Conservation (phyloP, 2,888 invertebrate species). For the Ramazzottius varieornatus region DNA sequence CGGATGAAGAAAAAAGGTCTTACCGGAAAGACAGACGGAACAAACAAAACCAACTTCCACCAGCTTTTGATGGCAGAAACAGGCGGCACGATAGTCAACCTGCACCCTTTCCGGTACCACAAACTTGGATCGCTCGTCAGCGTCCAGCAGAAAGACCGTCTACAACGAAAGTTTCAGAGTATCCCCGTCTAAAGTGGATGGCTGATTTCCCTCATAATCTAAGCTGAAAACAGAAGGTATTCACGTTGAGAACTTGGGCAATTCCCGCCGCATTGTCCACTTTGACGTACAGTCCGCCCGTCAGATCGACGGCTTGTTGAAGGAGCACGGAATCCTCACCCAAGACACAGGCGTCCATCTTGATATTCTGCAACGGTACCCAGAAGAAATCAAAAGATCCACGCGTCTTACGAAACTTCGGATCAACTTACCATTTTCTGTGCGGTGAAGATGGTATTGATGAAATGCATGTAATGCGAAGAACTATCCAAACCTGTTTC, state of each 20-base stretch:
- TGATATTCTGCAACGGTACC: neutral
- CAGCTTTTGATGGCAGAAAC: constrained; percentile 82
- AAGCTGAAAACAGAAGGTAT: neutral
- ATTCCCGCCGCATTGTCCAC: neutral
- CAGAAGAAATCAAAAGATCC: neutral
- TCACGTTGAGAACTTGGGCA: neutral
- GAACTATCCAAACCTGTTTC: neutral
- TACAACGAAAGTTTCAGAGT: constrained; percentile 12
- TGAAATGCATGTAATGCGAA: neutral
- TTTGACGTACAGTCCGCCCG: neutral
- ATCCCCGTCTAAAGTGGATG: neutral
- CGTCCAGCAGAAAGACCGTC: constrained; percentile 75
- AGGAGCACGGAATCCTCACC: neutral
- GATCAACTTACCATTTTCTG: neutral
- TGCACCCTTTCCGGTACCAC: constrained; percentile 63
- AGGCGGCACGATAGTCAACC: constrained; percentile 85
- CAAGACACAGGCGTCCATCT: neutral
- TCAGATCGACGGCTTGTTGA: constrained; percentile 1
- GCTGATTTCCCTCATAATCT: neutral
- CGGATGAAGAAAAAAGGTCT: constrained; percentile 16
- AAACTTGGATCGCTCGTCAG: constrained; percentile 36
- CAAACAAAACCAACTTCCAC: constrained; percentile 91
- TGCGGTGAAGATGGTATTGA: neutral
- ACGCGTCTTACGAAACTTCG: neutral
- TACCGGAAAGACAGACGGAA: constrained; percentile 80